phyloP scores from a whole-genome alignment of 1,140 invertebrate species.

The Brachionus rotundiformis region DNA sequence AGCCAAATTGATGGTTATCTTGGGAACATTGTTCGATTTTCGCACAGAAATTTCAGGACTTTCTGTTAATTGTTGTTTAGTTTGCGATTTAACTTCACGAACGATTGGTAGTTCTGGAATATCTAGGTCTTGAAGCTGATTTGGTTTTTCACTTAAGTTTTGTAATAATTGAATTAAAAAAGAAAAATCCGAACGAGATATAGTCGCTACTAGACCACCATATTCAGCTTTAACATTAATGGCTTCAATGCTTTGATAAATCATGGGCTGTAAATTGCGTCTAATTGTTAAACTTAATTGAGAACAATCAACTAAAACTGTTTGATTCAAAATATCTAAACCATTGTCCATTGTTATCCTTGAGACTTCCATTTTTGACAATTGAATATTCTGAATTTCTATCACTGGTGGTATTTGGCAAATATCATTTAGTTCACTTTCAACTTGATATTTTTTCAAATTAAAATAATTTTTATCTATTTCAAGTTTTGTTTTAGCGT shows the following conservation, averaged over 20 bases:
- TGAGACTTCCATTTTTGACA: slow-evolving; percentile 9
- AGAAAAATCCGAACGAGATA: slow-evolving; percentile 24
- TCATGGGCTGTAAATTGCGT: neutral
- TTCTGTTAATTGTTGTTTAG: neutral
- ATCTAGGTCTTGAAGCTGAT: neutral
- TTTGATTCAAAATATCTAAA: neutral
- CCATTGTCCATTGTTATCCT: neutral
- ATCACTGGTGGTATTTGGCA: neutral
- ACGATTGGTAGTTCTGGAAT: neutral
- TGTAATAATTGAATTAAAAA: slow-evolving; percentile 37
- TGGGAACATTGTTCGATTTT: neutral
- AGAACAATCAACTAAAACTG: slow-evolving; percentile 24
- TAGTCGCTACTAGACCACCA: neutral
- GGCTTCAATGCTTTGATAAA: neutral
- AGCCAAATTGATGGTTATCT: neutral
- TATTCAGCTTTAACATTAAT: slow-evolving; percentile 4
- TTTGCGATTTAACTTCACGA: neutral
- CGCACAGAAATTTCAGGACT: neutral
- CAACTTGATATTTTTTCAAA: neutral
- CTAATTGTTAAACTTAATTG: neutral
- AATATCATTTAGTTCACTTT: neutral
- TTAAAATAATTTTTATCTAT: slow-evolving; percentile 6
- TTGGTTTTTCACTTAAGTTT: slow-evolving; percentile 19
- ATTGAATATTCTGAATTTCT: neutral
- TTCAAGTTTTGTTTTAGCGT: neutral